These are phyloP conservation scores for Lepilemur ruficaudatus DNA, from an alignment of 2,797 vertebrate species.

Conservation along the genomic window DNA sequence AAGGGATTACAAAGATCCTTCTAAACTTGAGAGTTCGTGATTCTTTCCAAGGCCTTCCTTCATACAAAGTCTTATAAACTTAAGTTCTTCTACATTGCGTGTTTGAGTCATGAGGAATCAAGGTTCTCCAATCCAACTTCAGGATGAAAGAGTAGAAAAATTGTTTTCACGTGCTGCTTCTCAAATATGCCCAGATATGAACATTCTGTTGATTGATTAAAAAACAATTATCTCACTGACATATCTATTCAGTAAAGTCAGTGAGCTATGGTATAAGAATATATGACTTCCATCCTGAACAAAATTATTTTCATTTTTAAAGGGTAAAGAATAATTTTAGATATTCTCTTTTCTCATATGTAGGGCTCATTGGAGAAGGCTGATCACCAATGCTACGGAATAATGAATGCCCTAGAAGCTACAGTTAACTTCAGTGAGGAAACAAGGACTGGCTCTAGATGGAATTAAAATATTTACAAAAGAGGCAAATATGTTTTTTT, in stretches of 20 bases:
- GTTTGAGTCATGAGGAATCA: neutral
- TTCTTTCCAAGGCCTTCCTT: neutral
- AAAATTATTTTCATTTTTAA: constrained; percentile 36
- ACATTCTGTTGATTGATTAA: neutral
- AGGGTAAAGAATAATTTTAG: constrained; percentile 17
- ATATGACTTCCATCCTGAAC: neutral
- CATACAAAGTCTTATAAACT: neutral
- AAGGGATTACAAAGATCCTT: neutral
- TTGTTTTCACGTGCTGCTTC: neutral
- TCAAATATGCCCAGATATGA: neutral
- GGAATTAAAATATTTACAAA: constrained; percentile 46
- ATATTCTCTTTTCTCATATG: neutral
- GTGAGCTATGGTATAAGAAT: neutral
- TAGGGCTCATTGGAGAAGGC: neutral
- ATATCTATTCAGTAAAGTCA: neutral
- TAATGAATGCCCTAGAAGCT: neutral
- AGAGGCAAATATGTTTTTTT: constrained; percentile 2
- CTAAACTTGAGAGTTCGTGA: neutral
- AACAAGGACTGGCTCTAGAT: constrained; percentile 29
- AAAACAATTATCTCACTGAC: constrained; percentile 5
- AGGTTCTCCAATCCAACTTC: neutral
- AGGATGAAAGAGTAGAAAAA: neutral
- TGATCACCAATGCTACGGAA: neutral
- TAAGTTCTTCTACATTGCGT: neutral
- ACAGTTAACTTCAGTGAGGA: neutral